Conservation (phyloP, 2,797 vertebrate species). For the Lophotriccus pileatus region DNA sequence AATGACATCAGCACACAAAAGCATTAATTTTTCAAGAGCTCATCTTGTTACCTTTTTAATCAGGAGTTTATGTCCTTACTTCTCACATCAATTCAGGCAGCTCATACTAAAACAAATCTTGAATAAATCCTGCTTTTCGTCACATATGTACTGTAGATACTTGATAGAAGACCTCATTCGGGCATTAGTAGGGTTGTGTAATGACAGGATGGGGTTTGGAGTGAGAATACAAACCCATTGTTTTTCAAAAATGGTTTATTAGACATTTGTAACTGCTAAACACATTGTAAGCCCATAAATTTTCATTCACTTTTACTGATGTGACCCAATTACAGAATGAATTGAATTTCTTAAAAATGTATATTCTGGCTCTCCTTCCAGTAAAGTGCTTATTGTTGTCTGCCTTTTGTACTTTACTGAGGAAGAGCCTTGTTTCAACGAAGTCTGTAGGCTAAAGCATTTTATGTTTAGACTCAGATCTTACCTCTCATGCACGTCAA, state of each 20-base stretch:
- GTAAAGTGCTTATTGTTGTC: slow-evolving; percentile 12
- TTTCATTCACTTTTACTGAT: slow-evolving; percentile 70
- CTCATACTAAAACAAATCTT: not conserved
- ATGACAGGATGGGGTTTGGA: not conserved
- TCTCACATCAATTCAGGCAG: not conserved
- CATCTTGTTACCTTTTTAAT: not conserved
- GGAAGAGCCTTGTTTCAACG: slow-evolving; percentile 19
- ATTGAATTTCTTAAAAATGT: slow-evolving; percentile 65
- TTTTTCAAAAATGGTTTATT: slow-evolving; percentile 63
- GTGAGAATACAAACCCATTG: not conserved
- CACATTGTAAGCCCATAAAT: slow-evolving; percentile 69
- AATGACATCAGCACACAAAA: not conserved
- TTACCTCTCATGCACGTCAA: slow-evolving; percentile 4
- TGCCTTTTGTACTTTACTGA: slow-evolving; percentile 44
- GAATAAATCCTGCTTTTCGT: not conserved
- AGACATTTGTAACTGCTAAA: slow-evolving; percentile 29
- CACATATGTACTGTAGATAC: not conserved
- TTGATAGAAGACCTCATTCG: not conserved
- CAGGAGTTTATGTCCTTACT: not conserved
- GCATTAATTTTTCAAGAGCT: not conserved
- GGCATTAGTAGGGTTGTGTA: not conserved
- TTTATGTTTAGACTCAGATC: slow-evolving; percentile 40
- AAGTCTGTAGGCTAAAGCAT: slow-evolving; percentile 18
- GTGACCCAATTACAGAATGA: slow-evolving; percentile 71
- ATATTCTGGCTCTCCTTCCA: not conserved